These are phyloP conservation scores for Phanerotoma sp. DNA, from an alignment of 2,888 invertebrate genomes.

Conservation along the genomic window DNA sequence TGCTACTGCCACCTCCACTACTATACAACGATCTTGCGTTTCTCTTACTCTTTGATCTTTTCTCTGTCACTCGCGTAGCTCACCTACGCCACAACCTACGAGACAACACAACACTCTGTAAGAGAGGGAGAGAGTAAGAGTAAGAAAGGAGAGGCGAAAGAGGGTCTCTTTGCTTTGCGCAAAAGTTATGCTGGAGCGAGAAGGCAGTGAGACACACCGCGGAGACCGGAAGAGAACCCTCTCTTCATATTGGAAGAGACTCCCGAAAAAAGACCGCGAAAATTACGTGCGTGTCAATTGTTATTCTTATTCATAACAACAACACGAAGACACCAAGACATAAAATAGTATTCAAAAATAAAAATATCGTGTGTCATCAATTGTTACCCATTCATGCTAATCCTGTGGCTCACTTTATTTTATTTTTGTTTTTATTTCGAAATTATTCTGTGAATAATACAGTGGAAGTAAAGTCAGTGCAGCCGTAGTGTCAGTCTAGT, in stretches of 20 bases:
- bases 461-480: too few relatives aligned
- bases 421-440: too few relatives aligned
- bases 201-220: conserved; percentile 44
- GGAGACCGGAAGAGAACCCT: conserved; percentile 51
- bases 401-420: background rate
- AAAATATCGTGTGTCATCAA: background rate
- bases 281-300: conserved; percentile 21
- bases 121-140: conserved; percentile 22
- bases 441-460: too few relatives aligned
- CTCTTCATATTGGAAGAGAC: conserved; percentile 40
- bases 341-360: too few relatives aligned
- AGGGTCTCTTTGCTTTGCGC: conserved; percentile 46
- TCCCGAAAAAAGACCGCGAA: background rate
- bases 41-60: background rate
- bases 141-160: conserved; percentile 21
- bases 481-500: background rate
- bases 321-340: too few relatives aligned
- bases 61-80: conserved; percentile 10
- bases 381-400: background rate
- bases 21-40: background rate
- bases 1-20: conserved; percentile 21
- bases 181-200: conserved; percentile 50
- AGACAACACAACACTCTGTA: conserved; percentile 42
- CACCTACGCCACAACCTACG: conserved; percentile 5
- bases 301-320: background rate